phyloP scores from a whole-genome alignment of 2,888 invertebrate genomes.

The Drosophila anceps region DNA sequence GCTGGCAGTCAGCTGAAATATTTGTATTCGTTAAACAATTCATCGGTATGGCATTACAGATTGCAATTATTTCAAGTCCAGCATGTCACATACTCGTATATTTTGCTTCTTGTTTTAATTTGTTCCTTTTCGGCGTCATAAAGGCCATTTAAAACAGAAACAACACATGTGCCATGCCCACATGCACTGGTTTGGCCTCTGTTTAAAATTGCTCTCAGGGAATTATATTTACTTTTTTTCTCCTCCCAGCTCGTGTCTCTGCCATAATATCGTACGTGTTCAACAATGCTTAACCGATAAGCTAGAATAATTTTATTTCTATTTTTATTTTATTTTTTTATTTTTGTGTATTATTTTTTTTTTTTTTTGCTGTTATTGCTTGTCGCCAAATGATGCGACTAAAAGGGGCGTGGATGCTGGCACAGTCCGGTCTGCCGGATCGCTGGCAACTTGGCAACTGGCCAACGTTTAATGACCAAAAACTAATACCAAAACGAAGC shows the following conservation, averaged over 20 bases:
- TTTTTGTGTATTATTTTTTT: neutral
- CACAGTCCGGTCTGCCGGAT: conserved; percentile 7
- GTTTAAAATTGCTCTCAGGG: conserved; percentile 39
- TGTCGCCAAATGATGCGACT: conserved; percentile 60
- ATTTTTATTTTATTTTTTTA: conserved; percentile 43
- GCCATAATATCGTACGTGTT: conserved; percentile 54
- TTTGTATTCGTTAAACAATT: neutral
- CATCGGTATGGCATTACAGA: neutral
- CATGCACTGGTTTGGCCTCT: conserved; percentile 17
- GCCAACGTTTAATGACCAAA: conserved; percentile 63
- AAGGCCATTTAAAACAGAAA: conserved; percentile 48
- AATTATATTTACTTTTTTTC: conserved; percentile 31
- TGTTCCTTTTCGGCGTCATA: conserved; percentile 30
- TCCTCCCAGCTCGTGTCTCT: conserved; percentile 6
- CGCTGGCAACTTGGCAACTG: conserved; percentile 37
- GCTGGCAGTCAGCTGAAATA: neutral
- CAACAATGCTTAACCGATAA: conserved; percentile 59
- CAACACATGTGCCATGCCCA: conserved; percentile 49
- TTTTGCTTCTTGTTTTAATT: conserved; percentile 37
- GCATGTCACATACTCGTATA: conserved; percentile 16
- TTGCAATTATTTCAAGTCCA: conserved; percentile 17
- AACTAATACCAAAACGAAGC: conserved; percentile 48
- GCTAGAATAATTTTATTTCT: conserved; percentile 60
- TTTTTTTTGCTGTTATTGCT: conserved; percentile 20
- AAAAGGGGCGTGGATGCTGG: conserved; percentile 37